These are phyloP conservation scores for Hybognathus amarus DNA, from an alignment of 2,797 vertebrate genomes.

Conservation along the genomic window DNA sequence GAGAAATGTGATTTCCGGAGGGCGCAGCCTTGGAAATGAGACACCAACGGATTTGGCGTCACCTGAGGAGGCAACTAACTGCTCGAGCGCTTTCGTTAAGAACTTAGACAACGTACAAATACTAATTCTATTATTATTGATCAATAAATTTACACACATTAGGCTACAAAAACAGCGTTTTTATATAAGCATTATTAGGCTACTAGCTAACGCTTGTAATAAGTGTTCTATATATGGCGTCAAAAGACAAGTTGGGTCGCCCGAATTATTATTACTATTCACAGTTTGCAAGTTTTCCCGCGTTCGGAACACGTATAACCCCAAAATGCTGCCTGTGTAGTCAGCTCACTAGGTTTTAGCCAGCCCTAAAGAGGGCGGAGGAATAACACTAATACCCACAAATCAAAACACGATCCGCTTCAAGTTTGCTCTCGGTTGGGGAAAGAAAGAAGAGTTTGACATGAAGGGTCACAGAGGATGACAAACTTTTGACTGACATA, in stretches of 20 bases:
- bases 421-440: slow-evolving; percentile 43
- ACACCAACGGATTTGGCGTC: no score
- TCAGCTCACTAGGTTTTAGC: background rate
- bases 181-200: no score
- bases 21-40: no score
- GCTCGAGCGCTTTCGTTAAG: background rate
- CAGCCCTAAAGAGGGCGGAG: slow-evolving; percentile 37
- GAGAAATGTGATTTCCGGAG: background rate
- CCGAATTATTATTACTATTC: background rate
- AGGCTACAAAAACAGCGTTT: background rate
- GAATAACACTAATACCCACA: slow-evolving; percentile 28
- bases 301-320: background rate
- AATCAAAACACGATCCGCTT: slow-evolving; percentile 53
- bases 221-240: background rate
- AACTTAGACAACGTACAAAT: background rate
- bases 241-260: background rate
- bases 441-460: slow-evolving; percentile 21
- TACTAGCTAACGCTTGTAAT: background rate
- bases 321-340: background rate
- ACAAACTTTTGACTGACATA: slow-evolving; percentile 23
- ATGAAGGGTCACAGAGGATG: slow-evolving; percentile 31
- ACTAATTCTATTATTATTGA: background rate
- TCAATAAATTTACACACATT: background rate
- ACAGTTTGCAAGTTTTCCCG: background rate
- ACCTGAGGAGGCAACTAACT: background rate